These are phyloP conservation scores for Tetraodon nigroviridis DNA, from an alignment of 2,113 vertebrate species.

Conservation along the genomic window DNA sequence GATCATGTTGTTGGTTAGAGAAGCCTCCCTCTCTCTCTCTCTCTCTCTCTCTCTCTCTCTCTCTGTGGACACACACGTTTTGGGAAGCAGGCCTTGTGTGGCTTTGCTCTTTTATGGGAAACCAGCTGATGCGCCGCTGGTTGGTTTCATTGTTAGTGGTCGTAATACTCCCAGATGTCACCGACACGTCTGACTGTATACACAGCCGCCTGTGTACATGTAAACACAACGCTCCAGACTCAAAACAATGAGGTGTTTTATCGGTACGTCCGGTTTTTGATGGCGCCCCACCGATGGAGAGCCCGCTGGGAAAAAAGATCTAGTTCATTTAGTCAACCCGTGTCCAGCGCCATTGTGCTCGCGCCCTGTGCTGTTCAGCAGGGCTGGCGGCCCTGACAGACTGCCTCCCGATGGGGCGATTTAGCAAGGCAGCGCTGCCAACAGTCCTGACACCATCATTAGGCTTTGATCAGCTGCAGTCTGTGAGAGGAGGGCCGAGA, in stretches of 20 bases:
- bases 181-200: slow-evolving; percentile 17
- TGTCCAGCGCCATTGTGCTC: slow-evolving; percentile 61
- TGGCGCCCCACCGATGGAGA: slow-evolving; percentile 41
- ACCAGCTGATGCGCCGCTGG: slow-evolving; percentile 23
- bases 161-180: slow-evolving; percentile 45
- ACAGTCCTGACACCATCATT: slow-evolving; percentile 69
- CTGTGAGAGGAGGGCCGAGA: slow-evolving; percentile 54
- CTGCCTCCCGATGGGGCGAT: slow-evolving; percentile 66
- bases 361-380: slow-evolving; percentile 60
- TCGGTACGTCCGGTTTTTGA: slow-evolving; percentile 40
- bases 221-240: slow-evolving; percentile 32
- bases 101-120: slow-evolving; percentile 49
- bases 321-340: slow-evolving; percentile 59
- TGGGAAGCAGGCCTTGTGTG: slow-evolving; percentile 62
- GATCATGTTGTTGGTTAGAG: slow-evolving; percentile 56
- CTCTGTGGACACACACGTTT: slow-evolving; percentile 13
- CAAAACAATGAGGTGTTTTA: slow-evolving; percentile 50
- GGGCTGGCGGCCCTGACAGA: slow-evolving; percentile 62
- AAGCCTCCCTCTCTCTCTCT: slow-evolving; percentile 62
- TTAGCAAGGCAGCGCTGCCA: slow-evolving; percentile 57
- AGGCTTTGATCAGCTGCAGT: slow-evolving; percentile 72
- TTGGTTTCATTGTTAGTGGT: slow-evolving; percentile 30
- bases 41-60: slow-evolving; percentile 63
- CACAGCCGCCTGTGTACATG: slow-evolving; percentile 38
- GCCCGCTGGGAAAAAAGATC: slow-evolving; percentile 52